phyloP scores from a whole-genome alignment of 1,140 invertebrate species.

The Cherax destructor region DNA sequence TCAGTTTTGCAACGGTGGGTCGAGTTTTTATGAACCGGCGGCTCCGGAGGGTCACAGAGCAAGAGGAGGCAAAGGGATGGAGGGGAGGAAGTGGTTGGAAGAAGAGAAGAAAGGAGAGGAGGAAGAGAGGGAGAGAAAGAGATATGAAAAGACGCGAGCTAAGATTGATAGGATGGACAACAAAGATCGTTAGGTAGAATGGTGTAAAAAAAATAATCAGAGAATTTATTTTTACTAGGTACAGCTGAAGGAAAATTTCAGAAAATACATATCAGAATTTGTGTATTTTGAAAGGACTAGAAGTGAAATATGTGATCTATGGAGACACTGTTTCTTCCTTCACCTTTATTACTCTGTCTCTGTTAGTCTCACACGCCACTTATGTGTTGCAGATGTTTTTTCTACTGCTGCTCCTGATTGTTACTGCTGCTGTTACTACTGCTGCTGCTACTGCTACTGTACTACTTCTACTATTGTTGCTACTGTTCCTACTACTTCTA shows the following conservation, averaged over 20 bases:
- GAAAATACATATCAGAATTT: too few relatives aligned
- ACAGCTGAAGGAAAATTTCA: neutral
- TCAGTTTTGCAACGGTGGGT: conserved; percentile 40
- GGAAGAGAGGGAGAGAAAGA: neutral
- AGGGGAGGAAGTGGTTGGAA: neutral
- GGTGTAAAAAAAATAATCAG: neutral
- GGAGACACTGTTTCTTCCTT: too few relatives aligned
- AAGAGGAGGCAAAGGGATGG: neutral
- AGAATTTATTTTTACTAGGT: neutral
- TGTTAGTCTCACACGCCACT: too few relatives aligned
- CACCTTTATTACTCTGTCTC: too few relatives aligned
- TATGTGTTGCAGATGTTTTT: too few relatives aligned
- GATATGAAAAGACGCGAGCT: neutral
- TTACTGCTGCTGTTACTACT: too few relatives aligned
- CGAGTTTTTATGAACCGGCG: neutral
- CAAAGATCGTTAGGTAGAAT: neutral
- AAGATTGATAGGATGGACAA: conserved; percentile 2
- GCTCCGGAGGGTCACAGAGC: neutral
- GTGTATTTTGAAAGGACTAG: too few relatives aligned
- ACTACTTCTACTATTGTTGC: too few relatives aligned
- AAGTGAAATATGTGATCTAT: too few relatives aligned
- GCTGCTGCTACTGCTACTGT: too few relatives aligned
- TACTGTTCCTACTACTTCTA: too few relatives aligned
- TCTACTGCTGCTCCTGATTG: too few relatives aligned
- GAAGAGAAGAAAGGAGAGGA: neutral